phyloP scores from a whole-genome alignment of 2,113 vertebrate genomes.

The Amblyopsis rosae region DNA sequence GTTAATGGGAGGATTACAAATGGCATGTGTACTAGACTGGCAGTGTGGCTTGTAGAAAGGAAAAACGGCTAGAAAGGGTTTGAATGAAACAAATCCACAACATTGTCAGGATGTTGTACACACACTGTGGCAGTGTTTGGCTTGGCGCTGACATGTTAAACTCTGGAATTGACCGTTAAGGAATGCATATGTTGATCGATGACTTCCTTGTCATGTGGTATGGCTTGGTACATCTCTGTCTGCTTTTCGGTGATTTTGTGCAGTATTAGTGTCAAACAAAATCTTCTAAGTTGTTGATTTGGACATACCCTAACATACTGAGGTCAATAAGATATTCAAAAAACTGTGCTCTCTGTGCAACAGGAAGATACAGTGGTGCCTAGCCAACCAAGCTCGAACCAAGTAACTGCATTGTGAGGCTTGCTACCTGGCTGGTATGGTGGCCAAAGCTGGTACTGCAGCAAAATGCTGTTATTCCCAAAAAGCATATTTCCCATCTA shows the following conservation, averaged over 20 bases:
- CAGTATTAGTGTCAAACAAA: not conserved
- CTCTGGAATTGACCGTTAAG: constrained; percentile 38
- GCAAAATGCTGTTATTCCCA: too few relatives aligned
- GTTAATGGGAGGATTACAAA: not conserved
- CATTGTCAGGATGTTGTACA: constrained; percentile 3
- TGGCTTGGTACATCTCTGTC: constrained; percentile 41
- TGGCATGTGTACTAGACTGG: not conserved
- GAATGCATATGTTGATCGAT: constrained; percentile 56
- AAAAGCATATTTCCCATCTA: too few relatives aligned
- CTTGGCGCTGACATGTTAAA: constrained; percentile 17
- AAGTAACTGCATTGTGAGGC: too few relatives aligned
- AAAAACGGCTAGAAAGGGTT: not conserved
- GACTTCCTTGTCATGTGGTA: constrained; percentile 51
- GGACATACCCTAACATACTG: constrained; percentile 5
- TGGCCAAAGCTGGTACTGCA: too few relatives aligned
- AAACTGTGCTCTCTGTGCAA: not conserved
- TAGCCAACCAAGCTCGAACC: not conserved
- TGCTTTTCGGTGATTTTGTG: constrained; percentile 37
- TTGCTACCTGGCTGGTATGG: too few relatives aligned
- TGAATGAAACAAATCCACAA: constrained; percentile 2
- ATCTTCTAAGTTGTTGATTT: constrained; percentile 8
- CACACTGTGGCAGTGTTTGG: constrained; percentile 13
- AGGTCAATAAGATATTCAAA: not conserved
- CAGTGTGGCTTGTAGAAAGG: not conserved
- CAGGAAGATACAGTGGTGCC: not conserved